Evolutionary conservation across 2,113 vertebrate genomes (phyloP).

Genomic region (Lontra canadensis): DNA sequence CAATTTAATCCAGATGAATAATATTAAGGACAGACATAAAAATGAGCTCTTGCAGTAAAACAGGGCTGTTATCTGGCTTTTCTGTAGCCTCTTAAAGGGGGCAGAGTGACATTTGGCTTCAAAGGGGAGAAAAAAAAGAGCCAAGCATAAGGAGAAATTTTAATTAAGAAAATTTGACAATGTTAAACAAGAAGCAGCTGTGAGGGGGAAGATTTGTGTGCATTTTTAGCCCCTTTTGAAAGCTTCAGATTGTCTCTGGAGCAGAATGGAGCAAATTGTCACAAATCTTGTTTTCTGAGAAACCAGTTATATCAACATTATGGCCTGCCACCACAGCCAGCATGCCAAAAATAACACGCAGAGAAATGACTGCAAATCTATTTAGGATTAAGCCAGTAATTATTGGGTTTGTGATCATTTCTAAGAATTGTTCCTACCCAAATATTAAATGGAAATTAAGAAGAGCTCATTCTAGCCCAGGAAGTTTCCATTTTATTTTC

Average conservation of each 20-base stretch:
- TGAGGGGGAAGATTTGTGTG: slow-evolving; percentile 40
- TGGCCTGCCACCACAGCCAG: slow-evolving; percentile 26
- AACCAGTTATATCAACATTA: slow-evolving; percentile 71
- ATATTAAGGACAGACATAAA: not conserved
- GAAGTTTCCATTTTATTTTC: slow-evolving; percentile 34
- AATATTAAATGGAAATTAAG: slow-evolving; percentile 65
- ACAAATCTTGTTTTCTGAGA: slow-evolving; percentile 77
- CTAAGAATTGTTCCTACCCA: slow-evolving; percentile 69
- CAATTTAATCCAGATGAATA: not conserved
- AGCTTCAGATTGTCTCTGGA: slow-evolving; percentile 70
- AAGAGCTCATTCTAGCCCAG: slow-evolving; percentile 6
- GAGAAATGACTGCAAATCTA: slow-evolving; percentile 61
- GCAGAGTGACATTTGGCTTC: slow-evolving; percentile 47
- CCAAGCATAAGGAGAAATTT: slow-evolving; percentile 58
- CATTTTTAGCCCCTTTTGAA: slow-evolving; percentile 67
- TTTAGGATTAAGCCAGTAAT: slow-evolving; percentile 69
- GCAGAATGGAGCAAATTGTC: slow-evolving; percentile 72
- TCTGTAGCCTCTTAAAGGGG: slow-evolving; percentile 47
- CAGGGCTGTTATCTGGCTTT: not conserved
- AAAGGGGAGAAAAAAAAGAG: not conserved
- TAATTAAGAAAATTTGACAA: slow-evolving; percentile 70
- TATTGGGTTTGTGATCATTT: slow-evolving; percentile 68
- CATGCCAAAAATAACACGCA: slow-evolving; percentile 70
- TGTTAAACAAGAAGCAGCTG: slow-evolving; percentile 74
- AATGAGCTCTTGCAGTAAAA: slow-evolving; percentile 27